phyloP scores from a whole-genome alignment of 1,140 invertebrate genomes.

The Pantala flavescens region DNA sequence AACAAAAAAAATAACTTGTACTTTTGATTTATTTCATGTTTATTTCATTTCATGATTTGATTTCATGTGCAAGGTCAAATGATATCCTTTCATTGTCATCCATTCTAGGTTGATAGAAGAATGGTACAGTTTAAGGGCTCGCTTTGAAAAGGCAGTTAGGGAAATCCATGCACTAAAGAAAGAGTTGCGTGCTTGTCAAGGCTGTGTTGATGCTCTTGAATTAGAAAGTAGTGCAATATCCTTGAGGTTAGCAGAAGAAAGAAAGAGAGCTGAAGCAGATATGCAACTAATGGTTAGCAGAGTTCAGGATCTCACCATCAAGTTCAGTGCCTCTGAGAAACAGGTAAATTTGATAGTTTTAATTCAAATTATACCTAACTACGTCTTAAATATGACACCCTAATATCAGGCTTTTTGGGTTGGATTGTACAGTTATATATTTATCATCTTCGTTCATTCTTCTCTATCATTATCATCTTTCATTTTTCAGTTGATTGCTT shows the following conservation, averaged over 20 bases:
- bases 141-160: conserved; percentile 70
- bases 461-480: too few relatives aligned
- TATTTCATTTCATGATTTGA: too few relatives aligned
- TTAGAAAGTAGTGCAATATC: conserved; percentile 41
- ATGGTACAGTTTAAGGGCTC: conserved; percentile 58
- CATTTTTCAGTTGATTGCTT: too few relatives aligned
- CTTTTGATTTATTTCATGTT: too few relatives aligned
- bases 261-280: conserved; percentile 56
- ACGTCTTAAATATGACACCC: background rate
- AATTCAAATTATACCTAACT: background rate
- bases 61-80: too few relatives aligned
- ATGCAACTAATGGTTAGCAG: conserved; percentile 68
- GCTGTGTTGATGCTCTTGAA: conserved; percentile 67
- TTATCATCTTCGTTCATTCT: too few relatives aligned
- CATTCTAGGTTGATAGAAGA: conserved; percentile 57
- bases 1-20: too few relatives aligned
- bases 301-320: conserved; percentile 72
- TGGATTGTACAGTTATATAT: too few relatives aligned
- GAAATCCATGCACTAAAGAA: conserved; percentile 73
- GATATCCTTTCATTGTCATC: too few relatives aligned
- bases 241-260: conserved; percentile 58
- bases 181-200: conserved; percentile 68
- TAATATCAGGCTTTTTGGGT: too few relatives aligned
- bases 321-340: conserved; percentile 69
- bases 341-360: conserved; percentile 35